Evolutionary conservation across 2,888 invertebrate genomes (phyloP), one percentile per base, ranked within the genome.

Genomic region (Empis livida): DNA sequence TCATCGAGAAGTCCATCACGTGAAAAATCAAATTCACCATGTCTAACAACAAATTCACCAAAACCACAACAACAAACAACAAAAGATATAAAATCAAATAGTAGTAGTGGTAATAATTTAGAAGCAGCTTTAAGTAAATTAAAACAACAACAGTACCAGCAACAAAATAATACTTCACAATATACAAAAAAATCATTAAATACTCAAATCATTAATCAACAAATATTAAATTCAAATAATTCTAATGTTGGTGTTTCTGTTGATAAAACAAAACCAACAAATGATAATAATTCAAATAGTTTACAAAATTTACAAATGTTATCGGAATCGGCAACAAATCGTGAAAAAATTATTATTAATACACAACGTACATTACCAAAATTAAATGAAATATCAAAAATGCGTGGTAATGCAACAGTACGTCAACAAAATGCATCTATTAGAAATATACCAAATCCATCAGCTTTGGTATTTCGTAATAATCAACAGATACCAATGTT

Each of bases 361-460:
- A 49, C 57, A n/a, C 51, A 51, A 20, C 44, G 52, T 38, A 49
- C 71, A 46, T 11, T 53, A 50, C 71, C 67, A 3, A 70, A 71
- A 51, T 53, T 73, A n/a, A 71, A 70, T 53, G 73, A 73, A 54
- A 70, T 73, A 41, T 67, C 60, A 6, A 64, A 65, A 54, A 55
- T 59, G 43, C 60, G 60, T 45, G 53, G 54, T 42, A 58, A 57
- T 45, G 52, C 60, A 10, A 58, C 66, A 15, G 60, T 56, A 65
- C 73, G 60, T 13, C 69, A 66, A 14, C 69, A 69, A 51, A 79
- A 79, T 58, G 77, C 78, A 48, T 75, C 73, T 17, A 76, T 79
- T 23, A 67, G 79, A 39, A 78, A 76, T 55, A 79, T 80, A 52
- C 79, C 79, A 6, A 79, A 79, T 63, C 79, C 79, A 6, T 78